These are phyloP conservation scores for Radopholus similis DNA, from an alignment of 1,140 invertebrate species.

Conservation along the genomic window DNA sequence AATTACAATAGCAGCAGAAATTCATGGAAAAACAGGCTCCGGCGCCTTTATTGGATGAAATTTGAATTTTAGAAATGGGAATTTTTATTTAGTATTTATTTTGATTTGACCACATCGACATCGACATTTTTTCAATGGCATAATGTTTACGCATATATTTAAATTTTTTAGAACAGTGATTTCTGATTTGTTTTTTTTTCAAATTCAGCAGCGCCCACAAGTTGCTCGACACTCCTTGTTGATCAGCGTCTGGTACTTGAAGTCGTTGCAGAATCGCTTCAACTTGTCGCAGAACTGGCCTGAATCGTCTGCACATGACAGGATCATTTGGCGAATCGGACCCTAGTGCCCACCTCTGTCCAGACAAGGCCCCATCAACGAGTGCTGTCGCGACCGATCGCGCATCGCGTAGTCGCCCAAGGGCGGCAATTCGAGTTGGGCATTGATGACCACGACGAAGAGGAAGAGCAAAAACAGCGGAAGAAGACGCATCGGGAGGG, in stretches of 20 bases:
- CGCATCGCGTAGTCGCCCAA: conserved; percentile 7
- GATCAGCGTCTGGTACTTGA: conserved; percentile 32
- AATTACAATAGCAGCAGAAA: too few relatives aligned
- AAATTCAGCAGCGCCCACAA: conserved; percentile 24
- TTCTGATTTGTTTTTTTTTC: too few relatives aligned
- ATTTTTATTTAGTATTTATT: too few relatives aligned
- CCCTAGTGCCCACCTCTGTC: conserved; percentile 12
- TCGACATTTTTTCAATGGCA: too few relatives aligned
- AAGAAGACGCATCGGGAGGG: not conserved
- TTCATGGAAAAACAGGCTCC: too few relatives aligned
- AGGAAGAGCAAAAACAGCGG: not conserved
- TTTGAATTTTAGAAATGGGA: too few relatives aligned
- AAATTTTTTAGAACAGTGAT: too few relatives aligned
- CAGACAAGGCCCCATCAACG: conserved; percentile 19
- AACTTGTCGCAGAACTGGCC: conserved; percentile 35
- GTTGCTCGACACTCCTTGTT: conserved; percentile 34
- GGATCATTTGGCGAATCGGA: not conserved
- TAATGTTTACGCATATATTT: too few relatives aligned
- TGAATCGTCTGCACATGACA: conserved; percentile 1
- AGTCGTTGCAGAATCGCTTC: conserved; percentile 27
- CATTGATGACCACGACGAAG: too few relatives aligned
- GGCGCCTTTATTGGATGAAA: too few relatives aligned
- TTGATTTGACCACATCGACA: too few relatives aligned
- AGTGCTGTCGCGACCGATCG: conserved; percentile 5
- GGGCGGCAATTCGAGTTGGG: not conserved